Percentiles rank a stretch among this genome's conserved stretches.
Conservation (phyloP, 2,113 vertebrate species). For the Oreochromis tanganicae region DNA sequence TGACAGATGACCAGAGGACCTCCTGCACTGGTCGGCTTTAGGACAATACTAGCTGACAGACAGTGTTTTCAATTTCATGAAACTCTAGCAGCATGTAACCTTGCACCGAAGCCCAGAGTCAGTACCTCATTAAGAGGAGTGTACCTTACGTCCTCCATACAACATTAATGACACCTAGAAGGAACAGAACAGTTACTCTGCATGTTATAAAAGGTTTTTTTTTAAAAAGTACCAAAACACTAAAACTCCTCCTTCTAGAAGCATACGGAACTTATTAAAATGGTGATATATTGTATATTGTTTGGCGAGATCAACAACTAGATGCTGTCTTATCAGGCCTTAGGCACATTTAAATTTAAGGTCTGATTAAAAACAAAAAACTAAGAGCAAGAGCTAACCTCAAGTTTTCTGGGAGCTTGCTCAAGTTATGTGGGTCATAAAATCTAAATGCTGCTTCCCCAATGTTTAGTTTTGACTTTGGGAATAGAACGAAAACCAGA, state of each 20-base stretch:
- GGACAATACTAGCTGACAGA: constrained; percentile 26
- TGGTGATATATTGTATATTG: neutral
- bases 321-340: neutral
- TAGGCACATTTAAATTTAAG: neutral
- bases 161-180: constrained; percentile 26
- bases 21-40: neutral
- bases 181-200: neutral
- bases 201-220: neutral
- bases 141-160: constrained; percentile 2
- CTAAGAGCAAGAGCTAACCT: neutral
- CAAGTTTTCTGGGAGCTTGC: neutral
- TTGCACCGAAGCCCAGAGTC: constrained; percentile 3
- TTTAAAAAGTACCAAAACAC: neutral
- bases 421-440: neutral
- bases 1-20: neutral
- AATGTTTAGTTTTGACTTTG: neutral
- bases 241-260: neutral
- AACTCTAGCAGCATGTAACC: constrained; percentile 48
- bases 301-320: neutral
- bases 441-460: neutral
- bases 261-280: neutral
- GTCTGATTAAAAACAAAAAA: neutral
- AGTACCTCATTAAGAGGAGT: neutral
- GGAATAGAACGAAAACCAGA: neutral
- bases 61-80: constrained; percentile 52